phyloP scores from a whole-genome alignment of 2,888 invertebrate genomes.

The Schizotus pectinicornis region DNA sequence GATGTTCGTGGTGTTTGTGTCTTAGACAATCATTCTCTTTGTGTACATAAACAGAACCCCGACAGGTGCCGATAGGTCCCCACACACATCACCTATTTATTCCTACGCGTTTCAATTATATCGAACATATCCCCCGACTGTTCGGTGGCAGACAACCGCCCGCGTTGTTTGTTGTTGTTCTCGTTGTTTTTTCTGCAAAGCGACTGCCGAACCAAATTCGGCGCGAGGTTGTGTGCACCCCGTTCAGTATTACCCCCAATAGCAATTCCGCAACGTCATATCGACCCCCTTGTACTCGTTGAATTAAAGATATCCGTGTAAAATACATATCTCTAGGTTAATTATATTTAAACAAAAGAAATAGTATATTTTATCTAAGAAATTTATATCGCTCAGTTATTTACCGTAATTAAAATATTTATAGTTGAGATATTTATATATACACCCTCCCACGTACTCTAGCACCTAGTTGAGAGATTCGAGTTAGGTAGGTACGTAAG shows the following conservation, averaged over 20 bases:
- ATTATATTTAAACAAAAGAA: slow-evolving; percentile 34
- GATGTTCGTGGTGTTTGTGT: slow-evolving; percentile 31
- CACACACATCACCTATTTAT: slow-evolving; percentile 33
- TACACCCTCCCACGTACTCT: slow-evolving; percentile 3
- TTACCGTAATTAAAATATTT: slow-evolving; percentile 40
- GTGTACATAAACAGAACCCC: slow-evolving; percentile 24
- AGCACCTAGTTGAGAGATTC: slow-evolving; percentile 1
- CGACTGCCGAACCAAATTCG: slow-evolving; percentile 19
- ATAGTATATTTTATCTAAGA: slow-evolving; percentile 46
- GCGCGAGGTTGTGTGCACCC: slow-evolving; percentile 39
- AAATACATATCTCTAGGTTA: slow-evolving; percentile 49
- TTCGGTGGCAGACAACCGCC: slow-evolving; percentile 36
- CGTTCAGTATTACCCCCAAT: slow-evolving; percentile 30
- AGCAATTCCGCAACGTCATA: slow-evolving; percentile 11
- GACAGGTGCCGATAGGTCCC: slow-evolving; percentile 5
- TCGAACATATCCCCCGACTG: slow-evolving; percentile 39
- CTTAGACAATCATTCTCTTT: slow-evolving; percentile 30
- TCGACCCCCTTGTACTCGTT: slow-evolving; percentile 30
- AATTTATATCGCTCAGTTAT: slow-evolving; percentile 46
- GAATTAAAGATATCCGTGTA: slow-evolving; percentile 39
- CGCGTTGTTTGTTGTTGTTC: slow-evolving; percentile 24
- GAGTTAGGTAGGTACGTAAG: slow-evolving; percentile 11
- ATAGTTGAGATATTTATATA: slow-evolving; percentile 39
- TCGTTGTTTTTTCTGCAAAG: slow-evolving; percentile 9
- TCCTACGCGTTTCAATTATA: slow-evolving; percentile 57